phyloP scores from a whole-genome alignment of 2,113 vertebrate genomes.

The Oncorhynchus keta region DNA sequence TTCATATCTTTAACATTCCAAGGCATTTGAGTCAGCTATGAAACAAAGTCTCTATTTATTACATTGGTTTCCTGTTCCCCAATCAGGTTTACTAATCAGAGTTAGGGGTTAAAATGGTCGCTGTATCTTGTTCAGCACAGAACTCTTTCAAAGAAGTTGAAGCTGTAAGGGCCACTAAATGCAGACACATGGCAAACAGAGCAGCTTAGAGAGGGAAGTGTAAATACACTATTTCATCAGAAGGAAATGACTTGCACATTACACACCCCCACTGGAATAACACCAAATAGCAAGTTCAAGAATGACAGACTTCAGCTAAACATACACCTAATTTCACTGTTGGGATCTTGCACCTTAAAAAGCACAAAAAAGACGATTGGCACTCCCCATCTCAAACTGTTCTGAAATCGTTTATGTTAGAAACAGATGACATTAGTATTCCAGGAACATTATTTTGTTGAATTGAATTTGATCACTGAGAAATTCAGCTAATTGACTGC shows the following conservation, averaged over 20 bases:
- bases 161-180: neutral
- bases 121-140: neutral
- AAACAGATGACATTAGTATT: no score
- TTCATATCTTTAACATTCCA: constrained; percentile 11
- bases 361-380: no score
- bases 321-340: constrained; percentile 34
- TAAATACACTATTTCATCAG: constrained; percentile 31
- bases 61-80: neutral
- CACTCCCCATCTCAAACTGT: no score
- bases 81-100: neutral
- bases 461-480: no score
- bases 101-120: neutral
- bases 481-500: no score
- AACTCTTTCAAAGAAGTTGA: neutral
- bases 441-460: no score
- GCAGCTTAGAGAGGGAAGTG: constrained; percentile 15
- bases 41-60: constrained; percentile 10
- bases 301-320: constrained; percentile 5
- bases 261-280: constrained; percentile 13
- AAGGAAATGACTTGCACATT: constrained; percentile 19
- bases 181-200: constrained; percentile 18
- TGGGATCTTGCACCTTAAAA: no score
- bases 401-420: no score
- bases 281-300: neutral
- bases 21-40: neutral